Conservation (phyloP, 2,888 invertebrate genomes). For the Drosophila emarginata region DNA sequence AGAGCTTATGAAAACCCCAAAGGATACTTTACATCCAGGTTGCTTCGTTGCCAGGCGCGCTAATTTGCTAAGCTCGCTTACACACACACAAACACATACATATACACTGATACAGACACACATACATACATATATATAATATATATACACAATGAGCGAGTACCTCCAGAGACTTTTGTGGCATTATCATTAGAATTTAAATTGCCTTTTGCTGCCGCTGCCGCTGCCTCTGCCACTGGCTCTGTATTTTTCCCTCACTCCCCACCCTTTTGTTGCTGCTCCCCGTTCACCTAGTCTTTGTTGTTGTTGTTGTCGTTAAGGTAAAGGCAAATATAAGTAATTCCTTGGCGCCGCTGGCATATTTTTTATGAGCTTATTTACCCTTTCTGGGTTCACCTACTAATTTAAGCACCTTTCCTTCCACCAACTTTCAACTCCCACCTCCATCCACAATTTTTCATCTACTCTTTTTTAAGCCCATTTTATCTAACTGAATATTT, state of each 20-base stretch:
- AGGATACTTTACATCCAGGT: conserved; percentile 24
- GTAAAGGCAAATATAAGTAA: conserved; percentile 59
- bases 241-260: background rate
- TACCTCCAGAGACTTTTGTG: conserved; percentile 54
- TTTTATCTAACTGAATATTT: conserved; percentile 70
- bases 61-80: conserved; percentile 71
- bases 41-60: conserved; percentile 57
- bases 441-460: background rate
- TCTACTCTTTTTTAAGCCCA: conserved; percentile 57
- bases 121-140: background rate
- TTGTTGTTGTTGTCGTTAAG: conserved; percentile 30
- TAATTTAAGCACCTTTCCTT: conserved; percentile 51
- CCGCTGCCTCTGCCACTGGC: background rate
- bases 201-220: conserved; percentile 63
- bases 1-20: conserved; percentile 19
- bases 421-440: background rate
- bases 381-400: conserved; percentile 36
- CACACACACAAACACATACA: conserved; percentile 10
- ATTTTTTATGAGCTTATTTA: conserved; percentile 72
- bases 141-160: conserved; percentile 1
- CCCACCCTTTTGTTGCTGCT: background rate
- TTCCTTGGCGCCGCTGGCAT: conserved; percentile 67
- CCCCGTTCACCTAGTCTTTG: conserved; percentile 2
- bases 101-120: conserved; percentile 1
- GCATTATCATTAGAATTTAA: conserved; percentile 76